phyloP scores from a whole-genome alignment of 2,888 invertebrate species.

The Calliphora vomitoria region DNA sequence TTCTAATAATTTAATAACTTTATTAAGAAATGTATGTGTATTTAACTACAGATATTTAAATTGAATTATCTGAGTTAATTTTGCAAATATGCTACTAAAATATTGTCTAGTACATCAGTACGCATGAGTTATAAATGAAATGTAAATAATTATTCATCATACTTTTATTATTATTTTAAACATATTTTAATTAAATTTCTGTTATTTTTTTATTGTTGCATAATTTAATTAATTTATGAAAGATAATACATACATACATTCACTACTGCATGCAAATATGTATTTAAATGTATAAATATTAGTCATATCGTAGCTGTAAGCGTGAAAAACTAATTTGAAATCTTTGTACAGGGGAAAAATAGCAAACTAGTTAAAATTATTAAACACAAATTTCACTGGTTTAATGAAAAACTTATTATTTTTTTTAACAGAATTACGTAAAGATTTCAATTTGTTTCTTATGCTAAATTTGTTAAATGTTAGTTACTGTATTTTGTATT shows the following conservation, averaged over 20 bases:
- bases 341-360: too few species aligned
- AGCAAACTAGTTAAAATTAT: too few species aligned
- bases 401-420: too few species aligned
- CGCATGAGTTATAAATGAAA: constrained; percentile 39
- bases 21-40: not conserved
- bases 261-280: too few species aligned
- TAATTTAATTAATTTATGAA: not conserved
- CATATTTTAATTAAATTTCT: not conserved
- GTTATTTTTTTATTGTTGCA: not conserved
- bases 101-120: not conserved
- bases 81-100: not conserved
- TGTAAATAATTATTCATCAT: constrained; percentile 42
- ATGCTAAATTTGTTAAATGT: too few species aligned
- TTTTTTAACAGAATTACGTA: too few species aligned
- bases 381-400: too few species aligned
- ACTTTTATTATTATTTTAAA: constrained; percentile 17
- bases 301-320: too few species aligned
- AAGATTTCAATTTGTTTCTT: too few species aligned
- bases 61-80: not conserved
- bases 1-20: not conserved
- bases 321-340: too few species aligned
- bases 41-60: not conserved
- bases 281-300: too few species aligned
- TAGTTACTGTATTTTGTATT: too few species aligned
- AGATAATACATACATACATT: not conserved